phyloP scores from a whole-genome alignment of 2,797 vertebrate species.

The Eutrigla gurnardus region DNA sequence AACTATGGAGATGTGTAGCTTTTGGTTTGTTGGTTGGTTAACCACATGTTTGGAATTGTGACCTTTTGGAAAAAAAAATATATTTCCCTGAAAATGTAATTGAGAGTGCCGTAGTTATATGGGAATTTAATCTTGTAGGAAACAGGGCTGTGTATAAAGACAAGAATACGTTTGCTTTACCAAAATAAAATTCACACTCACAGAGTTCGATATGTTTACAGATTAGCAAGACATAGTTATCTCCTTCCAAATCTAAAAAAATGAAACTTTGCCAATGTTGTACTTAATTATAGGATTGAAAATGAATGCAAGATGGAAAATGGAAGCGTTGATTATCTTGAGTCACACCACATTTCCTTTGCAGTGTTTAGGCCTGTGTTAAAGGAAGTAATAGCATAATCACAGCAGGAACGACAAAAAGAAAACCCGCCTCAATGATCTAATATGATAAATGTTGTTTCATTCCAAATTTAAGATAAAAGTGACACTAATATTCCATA shows the following conservation, averaged over 20 bases:
- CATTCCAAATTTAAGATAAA: not conserved
- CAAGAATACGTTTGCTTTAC: no score
- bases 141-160: no score
- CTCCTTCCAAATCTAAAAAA: not conserved
- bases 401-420: not conserved
- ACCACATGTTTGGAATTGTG: no score
- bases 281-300: not conserved
- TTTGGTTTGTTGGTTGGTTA: no score
- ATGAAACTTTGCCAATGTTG: not conserved
- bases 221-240: not conserved
- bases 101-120: no score
- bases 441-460: not conserved
- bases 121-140: no score
- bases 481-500: not conserved
- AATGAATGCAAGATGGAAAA: not conserved
- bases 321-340: not conserved
- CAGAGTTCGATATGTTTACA: not conserved
- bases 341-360: slow-evolving; percentile 1
- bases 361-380: not conserved
- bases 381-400: not conserved
- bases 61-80: no score
- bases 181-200: no score
- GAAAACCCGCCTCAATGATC: not conserved
- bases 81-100: no score
- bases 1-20: no score